Evolutionary conservation across 2,113 vertebrate species (phyloP).

Genomic region (Cyrtonyx montezumae): DNA sequence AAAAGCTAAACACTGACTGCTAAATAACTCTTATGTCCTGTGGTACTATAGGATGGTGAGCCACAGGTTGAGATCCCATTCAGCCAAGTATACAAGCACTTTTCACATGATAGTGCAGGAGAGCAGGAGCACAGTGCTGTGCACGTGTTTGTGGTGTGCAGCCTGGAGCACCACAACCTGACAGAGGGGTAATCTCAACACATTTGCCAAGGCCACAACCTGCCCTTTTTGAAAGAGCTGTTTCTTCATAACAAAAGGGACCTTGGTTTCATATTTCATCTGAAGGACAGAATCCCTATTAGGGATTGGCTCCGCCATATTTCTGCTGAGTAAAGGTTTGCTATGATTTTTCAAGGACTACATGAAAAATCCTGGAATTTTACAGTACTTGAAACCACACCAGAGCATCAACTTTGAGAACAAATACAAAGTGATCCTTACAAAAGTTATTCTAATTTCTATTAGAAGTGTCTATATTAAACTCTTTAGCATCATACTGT

Average conservation of each 20-base stretch:
- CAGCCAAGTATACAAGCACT: neutral
- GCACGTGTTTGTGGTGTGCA: neutral
- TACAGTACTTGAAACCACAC: fast-evolving
- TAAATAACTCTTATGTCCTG: neutral
- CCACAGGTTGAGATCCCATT: neutral
- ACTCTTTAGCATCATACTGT: fast-evolving
- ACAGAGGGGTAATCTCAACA: neutral
- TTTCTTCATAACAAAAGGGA: neutral
- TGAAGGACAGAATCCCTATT: neutral
- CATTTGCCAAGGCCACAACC: neutral
- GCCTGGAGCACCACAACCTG: neutral
- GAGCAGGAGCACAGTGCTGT: neutral
- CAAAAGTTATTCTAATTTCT: neutral
- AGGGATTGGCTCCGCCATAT: neutral
- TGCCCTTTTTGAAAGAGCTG: neutral
- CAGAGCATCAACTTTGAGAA: neutral
- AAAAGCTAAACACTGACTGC: neutral
- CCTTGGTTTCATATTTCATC: neutral
- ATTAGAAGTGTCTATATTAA: neutral
- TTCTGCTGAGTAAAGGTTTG: neutral
- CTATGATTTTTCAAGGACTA: neutral
- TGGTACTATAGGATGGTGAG: neutral
- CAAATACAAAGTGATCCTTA: neutral
- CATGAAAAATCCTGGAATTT: neutral
- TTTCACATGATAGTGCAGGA: neutral